These are phyloP conservation scores for Ganaspis sp. DNA, from an alignment of 1,140 invertebrate genomes.

Conservation along the genomic window DNA sequence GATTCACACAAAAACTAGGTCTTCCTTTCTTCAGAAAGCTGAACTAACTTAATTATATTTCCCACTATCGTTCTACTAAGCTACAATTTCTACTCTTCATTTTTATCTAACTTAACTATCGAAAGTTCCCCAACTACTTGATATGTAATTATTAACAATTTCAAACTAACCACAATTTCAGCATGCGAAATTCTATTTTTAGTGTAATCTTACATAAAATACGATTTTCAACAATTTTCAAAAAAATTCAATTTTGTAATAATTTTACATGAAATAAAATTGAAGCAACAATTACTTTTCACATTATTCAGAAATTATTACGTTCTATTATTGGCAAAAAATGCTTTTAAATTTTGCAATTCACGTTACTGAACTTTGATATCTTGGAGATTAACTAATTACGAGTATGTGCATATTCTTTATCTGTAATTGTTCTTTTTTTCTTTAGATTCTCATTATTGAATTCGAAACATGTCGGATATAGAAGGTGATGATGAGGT, in stretches of 20 bases:
- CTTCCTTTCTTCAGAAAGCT: slow-evolving; percentile 25
- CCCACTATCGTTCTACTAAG: not conserved
- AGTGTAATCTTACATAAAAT: too few relatives aligned
- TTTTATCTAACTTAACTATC: slow-evolving; percentile 7
- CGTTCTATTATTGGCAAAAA: too few relatives aligned
- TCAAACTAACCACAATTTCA: not conserved
- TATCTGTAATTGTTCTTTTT: slow-evolving; percentile 41
- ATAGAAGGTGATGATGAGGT: slow-evolving; percentile 71
- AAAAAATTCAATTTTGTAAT: too few relatives aligned
- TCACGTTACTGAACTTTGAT: not conserved
- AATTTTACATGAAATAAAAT: too few relatives aligned
- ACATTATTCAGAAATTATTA: too few relatives aligned
- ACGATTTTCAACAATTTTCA: too few relatives aligned
- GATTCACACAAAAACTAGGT: slow-evolving; percentile 4
- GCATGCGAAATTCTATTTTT: too few relatives aligned
- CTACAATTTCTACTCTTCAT: not conserved
- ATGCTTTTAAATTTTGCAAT: too few relatives aligned
- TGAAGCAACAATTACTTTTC: too few relatives aligned
- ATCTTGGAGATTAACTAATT: not conserved
- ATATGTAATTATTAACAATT: slow-evolving; percentile 6
- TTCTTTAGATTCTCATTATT: slow-evolving; percentile 50
- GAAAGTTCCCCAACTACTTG: not conserved
- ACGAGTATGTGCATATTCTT: not conserved
- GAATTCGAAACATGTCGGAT: slow-evolving; percentile 63
- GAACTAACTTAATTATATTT: slow-evolving; percentile 26